These are phyloP conservation scores for Brachynemurus nebulosus DNA, from an alignment of 2,888 invertebrate genomes.

Conservation along the genomic window DNA sequence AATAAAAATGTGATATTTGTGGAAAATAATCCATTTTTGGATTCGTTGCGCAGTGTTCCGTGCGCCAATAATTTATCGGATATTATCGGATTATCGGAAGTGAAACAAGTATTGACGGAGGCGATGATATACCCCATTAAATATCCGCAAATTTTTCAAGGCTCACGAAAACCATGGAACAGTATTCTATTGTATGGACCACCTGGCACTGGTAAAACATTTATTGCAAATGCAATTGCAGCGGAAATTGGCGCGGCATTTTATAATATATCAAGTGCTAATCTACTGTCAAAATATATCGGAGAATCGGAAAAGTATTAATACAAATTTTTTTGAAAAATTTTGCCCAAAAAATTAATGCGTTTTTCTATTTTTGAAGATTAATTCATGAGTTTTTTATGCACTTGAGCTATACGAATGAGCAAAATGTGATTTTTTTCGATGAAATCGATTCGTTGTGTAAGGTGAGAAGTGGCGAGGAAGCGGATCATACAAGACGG, in stretches of 20 bases:
- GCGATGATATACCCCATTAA: conserved; percentile 36
- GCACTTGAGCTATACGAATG: conserved; percentile 12
- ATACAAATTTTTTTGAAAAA: background rate
- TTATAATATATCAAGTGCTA: conserved; percentile 37
- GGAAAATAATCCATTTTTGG: background rate
- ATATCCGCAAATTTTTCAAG: conserved; percentile 38
- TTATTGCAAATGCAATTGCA: conserved; percentile 30
- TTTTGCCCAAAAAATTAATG: background rate
- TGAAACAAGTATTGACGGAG: conserved; percentile 34
- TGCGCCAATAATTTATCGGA: conserved; percentile 29
- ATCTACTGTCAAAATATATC: conserved; percentile 38
- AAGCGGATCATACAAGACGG: conserved; percentile 37
- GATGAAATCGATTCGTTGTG: conserved; percentile 47
- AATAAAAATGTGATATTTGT: background rate
- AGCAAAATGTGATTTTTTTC: conserved; percentile 34
- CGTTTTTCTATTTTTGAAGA: background rate
- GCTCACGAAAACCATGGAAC: conserved; percentile 31
- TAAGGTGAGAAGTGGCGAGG: conserved; percentile 31
- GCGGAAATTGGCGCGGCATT: conserved; percentile 35
- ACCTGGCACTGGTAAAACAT: conserved; percentile 36
- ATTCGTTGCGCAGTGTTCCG: conserved; percentile 9
- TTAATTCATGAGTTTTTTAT: background rate
- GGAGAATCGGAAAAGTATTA: conserved; percentile 43
- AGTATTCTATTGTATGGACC: conserved; percentile 39
- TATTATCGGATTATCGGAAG: conserved; percentile 35